phyloP scores from a whole-genome alignment of 1,140 invertebrate genomes.

The Arion vulgaris region DNA sequence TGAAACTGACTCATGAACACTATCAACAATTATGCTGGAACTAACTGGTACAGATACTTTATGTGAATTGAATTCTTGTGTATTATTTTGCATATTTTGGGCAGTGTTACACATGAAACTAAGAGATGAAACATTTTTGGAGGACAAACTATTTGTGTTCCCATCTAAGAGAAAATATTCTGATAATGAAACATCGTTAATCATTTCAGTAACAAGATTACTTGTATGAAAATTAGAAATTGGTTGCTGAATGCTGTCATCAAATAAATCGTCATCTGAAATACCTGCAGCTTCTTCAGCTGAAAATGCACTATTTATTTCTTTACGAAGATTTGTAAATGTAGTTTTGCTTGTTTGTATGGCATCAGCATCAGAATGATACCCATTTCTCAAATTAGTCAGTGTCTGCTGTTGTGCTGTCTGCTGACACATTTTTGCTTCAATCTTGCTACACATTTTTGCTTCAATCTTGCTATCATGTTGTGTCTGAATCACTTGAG shows the following conservation, averaged over 20 bases:
- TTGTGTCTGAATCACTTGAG: not conserved
- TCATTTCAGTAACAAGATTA: not conserved
- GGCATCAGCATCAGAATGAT: not conserved
- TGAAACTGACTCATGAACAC: not conserved
- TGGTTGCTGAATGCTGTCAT: not conserved
- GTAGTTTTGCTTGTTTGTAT: not conserved
- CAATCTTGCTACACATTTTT: not conserved
- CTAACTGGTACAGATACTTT: conserved; percentile 72
- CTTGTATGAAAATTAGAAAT: not conserved
- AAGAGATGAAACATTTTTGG: not conserved
- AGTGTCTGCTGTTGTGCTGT: not conserved
- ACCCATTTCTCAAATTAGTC: not conserved
- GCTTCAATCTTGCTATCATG: not conserved
- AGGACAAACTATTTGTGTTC: conserved; percentile 43
- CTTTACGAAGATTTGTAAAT: not conserved
- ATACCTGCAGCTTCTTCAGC: not conserved
- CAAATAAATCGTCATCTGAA: not conserved
- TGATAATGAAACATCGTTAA: not conserved
- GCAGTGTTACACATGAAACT: not conserved
- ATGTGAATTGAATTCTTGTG: conserved; percentile 81
- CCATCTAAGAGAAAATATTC: not conserved
- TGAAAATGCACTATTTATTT: not conserved
- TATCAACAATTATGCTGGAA: conserved; percentile 53
- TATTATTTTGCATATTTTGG: conserved; percentile 56
- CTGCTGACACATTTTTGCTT: not conserved